These are phyloP conservation scores for Hypanus sabinus DNA, from an alignment of 2,113 vertebrate genomes.

Conservation along the genomic window DNA sequence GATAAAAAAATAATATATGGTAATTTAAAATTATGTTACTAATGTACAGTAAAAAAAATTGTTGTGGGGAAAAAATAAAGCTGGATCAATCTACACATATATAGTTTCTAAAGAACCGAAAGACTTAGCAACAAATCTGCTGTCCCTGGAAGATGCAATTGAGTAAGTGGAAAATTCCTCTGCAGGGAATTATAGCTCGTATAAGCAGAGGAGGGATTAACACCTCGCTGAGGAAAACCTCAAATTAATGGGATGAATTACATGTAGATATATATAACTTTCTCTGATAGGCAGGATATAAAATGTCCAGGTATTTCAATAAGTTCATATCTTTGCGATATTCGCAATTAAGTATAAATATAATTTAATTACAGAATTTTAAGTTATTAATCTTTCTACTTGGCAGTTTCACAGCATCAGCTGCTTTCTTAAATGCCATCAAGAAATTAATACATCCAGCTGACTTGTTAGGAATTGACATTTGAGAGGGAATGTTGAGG, in stretches of 20 bases:
- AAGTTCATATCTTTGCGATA: constrained; percentile 1
- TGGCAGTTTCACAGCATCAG: not conserved
- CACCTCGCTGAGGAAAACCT: not conserved
- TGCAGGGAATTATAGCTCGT: not conserved
- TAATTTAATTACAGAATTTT: not conserved
- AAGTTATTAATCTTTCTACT: not conserved
- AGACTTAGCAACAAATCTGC: not conserved
- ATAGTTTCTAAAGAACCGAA: not conserved
- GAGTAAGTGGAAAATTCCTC: not conserved
- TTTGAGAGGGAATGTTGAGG: not conserved
- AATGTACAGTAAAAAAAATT: not conserved
- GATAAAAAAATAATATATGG: not conserved
- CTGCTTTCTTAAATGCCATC: not conserved
- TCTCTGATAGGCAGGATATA: not conserved
- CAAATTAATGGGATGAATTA: constrained; percentile 24
- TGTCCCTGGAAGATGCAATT: not conserved
- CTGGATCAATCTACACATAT: not conserved
- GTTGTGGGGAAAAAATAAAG: not conserved
- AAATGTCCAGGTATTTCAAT: not conserved
- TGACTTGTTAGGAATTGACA: not conserved
- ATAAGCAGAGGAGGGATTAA: not conserved
- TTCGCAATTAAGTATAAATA: constrained; percentile 9
- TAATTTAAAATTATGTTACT: constrained; percentile 8
- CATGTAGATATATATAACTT: not conserved
- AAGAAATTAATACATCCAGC: constrained; percentile 10